Evolutionary conservation across 2,888 invertebrate species (phyloP), one percentile per base, ranked within the genome.

Genomic region (Odontocerum albicorne): DNA sequence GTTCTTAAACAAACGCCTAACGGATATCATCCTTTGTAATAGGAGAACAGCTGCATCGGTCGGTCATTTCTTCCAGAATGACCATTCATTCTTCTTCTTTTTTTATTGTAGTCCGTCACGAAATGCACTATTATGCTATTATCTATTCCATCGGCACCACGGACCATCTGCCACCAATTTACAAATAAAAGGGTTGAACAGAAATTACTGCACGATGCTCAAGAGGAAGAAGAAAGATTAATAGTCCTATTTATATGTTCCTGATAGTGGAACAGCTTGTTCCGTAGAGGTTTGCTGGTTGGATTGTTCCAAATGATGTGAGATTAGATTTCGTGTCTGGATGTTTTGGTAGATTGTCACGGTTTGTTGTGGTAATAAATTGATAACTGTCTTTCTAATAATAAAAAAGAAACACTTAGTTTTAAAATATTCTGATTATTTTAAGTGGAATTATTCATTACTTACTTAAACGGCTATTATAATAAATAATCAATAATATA

Each of bases 121-220:
- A 39, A 12, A 12, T 27, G 21, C 15, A 27, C 42, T 15, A 42
- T 42, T 42, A 42, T 13, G 15, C 42, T 42, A 42, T 42, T 42
- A 42, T 42, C 42, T 42, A 42, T 42, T 42, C 42, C 16, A 16
- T 15, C 22, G 16, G 17, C 12, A n/a, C 13, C n/a, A 1, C 4
- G 13, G 15, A 1, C 27, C 42, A 42, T 21, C 42, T 42, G 42
- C 42, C n/a, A 22, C 2, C 22, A 13, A 6, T 22, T 27, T 27
- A 22, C 12, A 10, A 42, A n/a, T 21, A 15, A 42, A 42, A 27
- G 42, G 42, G 12, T 42, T 27, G 27, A 42, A 42, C 13, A 17
- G 1, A 15, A 21, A 22, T 12, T 8, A 39, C 39, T n/a, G n/a
- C n/a, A 19, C 19, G 39, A 39, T 8, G 19, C 21, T 10, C 15